Percentiles rank a stretch among this genome's conserved stretches.
Evolutionary conservation across 2,113 vertebrate genomes (phyloP).

Genomic region (Seriola quinqueradiata): DNA sequence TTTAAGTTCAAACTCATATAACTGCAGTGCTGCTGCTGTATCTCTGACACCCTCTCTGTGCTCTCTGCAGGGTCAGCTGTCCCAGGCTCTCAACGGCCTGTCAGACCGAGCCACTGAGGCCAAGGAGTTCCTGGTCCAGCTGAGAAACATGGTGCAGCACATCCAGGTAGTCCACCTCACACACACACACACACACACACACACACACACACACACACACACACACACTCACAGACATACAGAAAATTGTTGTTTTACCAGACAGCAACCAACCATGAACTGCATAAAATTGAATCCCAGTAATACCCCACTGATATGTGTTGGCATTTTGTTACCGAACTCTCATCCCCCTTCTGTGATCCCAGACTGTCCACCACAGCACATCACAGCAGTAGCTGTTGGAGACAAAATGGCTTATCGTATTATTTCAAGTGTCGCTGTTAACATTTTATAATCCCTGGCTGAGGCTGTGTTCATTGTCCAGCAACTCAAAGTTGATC

Average conservation of each 20-base stretch:
- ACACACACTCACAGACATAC: too few relatives aligned
- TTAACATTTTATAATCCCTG: slow-evolving; percentile 22
- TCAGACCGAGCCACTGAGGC: slow-evolving; percentile 98
- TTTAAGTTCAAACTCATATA: background rate
- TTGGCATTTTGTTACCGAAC: background rate
- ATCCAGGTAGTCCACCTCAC: slow-evolving; percentile 89
- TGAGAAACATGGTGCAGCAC: slow-evolving; percentile 97
- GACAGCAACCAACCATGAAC: background rate
- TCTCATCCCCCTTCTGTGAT: slow-evolving; percentile 1
- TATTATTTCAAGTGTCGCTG: background rate
- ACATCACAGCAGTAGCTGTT: background rate
- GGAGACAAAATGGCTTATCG: slow-evolving; percentile 4
- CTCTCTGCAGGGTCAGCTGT: slow-evolving; percentile 92
- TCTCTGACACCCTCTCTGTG: slow-evolving; percentile 10
- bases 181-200: background rate
- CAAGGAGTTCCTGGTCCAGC: slow-evolving; percentile 97
- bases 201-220: background rate
- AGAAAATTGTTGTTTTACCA: background rate
- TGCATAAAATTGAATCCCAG: background rate
- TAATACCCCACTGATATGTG: background rate
- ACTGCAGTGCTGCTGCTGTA: background rate
- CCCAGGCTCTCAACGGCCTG: slow-evolving; percentile 94
- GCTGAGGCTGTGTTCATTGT: background rate
- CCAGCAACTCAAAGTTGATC: background rate
- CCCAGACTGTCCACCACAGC: slow-evolving; percentile 2